A percentile compares a stretch with the other conserved stretches of the same genome.
Evolutionary conservation across 2,888 invertebrate genomes (phyloP).

Genomic region (Drosophila bunnanda): DNA sequence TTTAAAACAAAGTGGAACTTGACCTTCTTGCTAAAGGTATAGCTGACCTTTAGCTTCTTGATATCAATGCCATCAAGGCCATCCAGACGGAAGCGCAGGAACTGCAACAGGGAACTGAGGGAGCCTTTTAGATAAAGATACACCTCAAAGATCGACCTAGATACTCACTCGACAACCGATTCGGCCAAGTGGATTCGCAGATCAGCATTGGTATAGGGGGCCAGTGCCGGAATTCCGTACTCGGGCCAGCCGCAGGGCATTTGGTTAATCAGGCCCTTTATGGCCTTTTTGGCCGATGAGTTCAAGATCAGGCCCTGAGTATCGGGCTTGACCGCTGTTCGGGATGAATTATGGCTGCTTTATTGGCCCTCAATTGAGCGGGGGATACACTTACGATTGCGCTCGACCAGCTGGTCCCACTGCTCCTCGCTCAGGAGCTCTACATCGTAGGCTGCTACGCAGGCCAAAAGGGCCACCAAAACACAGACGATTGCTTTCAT

Average conservation of each 20-base stretch:
- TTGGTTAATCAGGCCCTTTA: conserved; percentile 67
- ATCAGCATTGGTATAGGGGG: conserved; percentile 81
- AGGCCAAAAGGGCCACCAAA: conserved; percentile 69
- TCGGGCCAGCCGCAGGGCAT: conserved; percentile 82
- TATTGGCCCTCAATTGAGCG: neutral
- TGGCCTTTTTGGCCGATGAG: conserved; percentile 71
- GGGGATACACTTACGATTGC: conserved; percentile 62
- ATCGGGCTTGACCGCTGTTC: conserved; percentile 59
- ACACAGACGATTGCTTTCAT: conserved; percentile 64
- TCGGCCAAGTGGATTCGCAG: conserved; percentile 66
- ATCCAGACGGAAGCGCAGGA: conserved; percentile 81
- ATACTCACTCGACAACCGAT: conserved; percentile 76
- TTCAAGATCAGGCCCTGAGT: conserved; percentile 74
- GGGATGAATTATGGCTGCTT: neutral
- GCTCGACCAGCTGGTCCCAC: conserved; percentile 61
- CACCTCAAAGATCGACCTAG: neutral
- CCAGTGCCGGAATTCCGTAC: conserved; percentile 80
- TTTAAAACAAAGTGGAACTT: conserved; percentile 73
- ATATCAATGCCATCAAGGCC: conserved; percentile 77
- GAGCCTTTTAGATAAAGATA: neutral
- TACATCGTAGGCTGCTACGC: conserved; percentile 65
- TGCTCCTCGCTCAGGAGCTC: conserved; percentile 66
- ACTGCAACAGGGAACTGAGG: conserved; percentile 62
- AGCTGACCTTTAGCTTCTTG: conserved; percentile 77
- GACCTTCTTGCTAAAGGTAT: conserved; percentile 77